These are phyloP conservation scores for Mobula birostris DNA, from an alignment of 2,113 vertebrate species.

Conservation along the genomic window DNA sequence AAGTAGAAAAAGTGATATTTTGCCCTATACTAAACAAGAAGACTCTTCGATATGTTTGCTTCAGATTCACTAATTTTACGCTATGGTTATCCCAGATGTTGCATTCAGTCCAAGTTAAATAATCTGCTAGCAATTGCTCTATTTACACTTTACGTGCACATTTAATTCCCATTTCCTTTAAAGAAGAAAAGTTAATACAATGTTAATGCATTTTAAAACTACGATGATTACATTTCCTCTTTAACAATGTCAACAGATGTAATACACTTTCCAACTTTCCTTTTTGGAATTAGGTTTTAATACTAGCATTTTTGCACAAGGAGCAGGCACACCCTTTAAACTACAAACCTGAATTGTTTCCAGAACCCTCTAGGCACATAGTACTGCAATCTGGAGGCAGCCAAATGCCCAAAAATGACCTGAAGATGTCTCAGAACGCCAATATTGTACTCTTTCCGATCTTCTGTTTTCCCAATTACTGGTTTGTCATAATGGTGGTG, in stretches of 20 bases:
- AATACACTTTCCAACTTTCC: background rate
- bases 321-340: background rate
- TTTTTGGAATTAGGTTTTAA: background rate
- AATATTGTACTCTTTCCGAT: slow-evolving; percentile 97
- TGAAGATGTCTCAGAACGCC: slow-evolving; percentile 95
- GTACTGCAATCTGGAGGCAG: slow-evolving; percentile 92
- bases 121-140: background rate
- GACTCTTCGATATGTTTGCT: background rate
- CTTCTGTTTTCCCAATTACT: slow-evolving; percentile 84
- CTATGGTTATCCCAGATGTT: no score
- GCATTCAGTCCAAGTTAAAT: background rate
- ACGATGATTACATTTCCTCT: background rate
- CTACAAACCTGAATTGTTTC: slow-evolving; percentile 88
- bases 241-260: background rate
- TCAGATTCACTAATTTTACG: background rate
- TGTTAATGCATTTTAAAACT: background rate
- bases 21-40: background rate
- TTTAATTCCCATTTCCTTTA: background rate
- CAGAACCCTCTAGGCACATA: slow-evolving; percentile 97
- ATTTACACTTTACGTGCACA: background rate
- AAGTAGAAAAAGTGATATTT: background rate
- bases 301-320: background rate
- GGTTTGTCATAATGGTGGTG: slow-evolving; percentile 96
- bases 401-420: slow-evolving; percentile 96
- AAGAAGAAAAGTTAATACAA: background rate